Evolutionary conservation across 2,888 invertebrate species (phyloP), one percentile per base, ranked within the genome.

Genomic region (Abrostola triplasia): DNA sequence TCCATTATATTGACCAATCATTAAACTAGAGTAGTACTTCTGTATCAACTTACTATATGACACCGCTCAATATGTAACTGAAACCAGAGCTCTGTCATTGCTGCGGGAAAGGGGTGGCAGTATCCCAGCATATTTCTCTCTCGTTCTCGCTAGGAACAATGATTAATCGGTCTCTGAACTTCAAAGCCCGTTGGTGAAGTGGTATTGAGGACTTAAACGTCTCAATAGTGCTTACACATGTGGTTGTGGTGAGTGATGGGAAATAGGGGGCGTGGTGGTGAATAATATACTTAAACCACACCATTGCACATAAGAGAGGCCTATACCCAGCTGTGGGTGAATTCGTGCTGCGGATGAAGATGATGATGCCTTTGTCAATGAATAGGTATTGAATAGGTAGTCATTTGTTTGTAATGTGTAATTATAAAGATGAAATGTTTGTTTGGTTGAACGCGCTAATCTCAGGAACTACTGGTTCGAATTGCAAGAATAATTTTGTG

Each of bases 191-290:
- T 47, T 49, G 59, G 51, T 76, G 62, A 68, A 76, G 76, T 59
- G 61, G 67, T 75, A 76, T 62, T 53, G 65, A 58, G 50, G 61
- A 54, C 48, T 64, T 67, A 54, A 58, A 55, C 49, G 59, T 44
- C 42, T 66, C 51, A 65, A 74, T 49, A 35, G 71, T 59, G 44
- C 78, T 77, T 60, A 50, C 55, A 60, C 57, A 61, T 63, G 55
- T 60, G 59, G 59, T 42, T 38, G 13, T 37, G 50, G 37, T 47
- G 36, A 36, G 44, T 12, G 44, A 2, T 13, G 13, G 9, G 13
- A 47, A 47, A 47, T 47, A 47, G 44, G 44, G 8, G 44, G 8
- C 44, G 13, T 47, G 24, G 9, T 5, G 44, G 9, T 0, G 8
- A 10, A 13, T 12, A 13, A 12, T 12, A 7, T 12, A 13, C 12